phyloP scores from a whole-genome alignment of 1,140 invertebrate genomes.

The Procambarus virginalis region DNA sequence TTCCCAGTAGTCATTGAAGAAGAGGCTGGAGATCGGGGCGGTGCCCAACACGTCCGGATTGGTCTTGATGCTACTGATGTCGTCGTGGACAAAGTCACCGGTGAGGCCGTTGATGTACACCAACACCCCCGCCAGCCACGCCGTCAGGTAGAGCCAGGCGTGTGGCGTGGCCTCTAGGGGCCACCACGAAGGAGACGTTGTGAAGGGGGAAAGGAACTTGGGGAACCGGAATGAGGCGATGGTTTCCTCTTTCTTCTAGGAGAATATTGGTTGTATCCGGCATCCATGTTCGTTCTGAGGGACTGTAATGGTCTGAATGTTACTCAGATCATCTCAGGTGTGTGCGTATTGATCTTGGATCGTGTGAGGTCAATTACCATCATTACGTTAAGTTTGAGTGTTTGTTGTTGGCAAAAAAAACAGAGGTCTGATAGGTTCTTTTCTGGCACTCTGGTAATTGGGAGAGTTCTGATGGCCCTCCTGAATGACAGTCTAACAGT shows the following conservation, averaged over 20 bases:
- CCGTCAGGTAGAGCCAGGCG: constrained; percentile 54
- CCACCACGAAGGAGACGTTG: not conserved
- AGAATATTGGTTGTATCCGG: not conserved
- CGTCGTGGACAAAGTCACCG: constrained; percentile 66
- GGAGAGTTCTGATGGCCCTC: too few species aligned
- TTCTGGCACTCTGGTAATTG: too few species aligned
- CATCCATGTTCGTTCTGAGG: not conserved
- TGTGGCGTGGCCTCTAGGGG: constrained; percentile 29
- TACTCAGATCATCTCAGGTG: not conserved
- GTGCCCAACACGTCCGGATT: constrained; percentile 88
- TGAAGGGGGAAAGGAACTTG: not conserved
- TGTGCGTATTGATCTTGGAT: too few species aligned
- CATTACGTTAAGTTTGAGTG: too few species aligned
- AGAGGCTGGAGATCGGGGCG: constrained; percentile 78
- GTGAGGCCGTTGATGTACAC: constrained; percentile 57
- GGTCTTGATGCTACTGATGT: constrained; percentile 82
- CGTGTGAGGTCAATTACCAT: too few species aligned
- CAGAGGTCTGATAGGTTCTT: too few species aligned
- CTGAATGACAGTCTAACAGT: too few species aligned
- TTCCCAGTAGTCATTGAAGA: constrained; percentile 94
- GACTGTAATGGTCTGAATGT: not conserved
- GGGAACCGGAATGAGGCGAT: not conserved
- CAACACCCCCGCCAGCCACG: constrained; percentile 46
- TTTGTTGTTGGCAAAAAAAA: too few species aligned
- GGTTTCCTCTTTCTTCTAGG: not conserved